phyloP scores from a whole-genome alignment of 2,797 vertebrate genomes.

The Pseudotriccus pelzelni region DNA sequence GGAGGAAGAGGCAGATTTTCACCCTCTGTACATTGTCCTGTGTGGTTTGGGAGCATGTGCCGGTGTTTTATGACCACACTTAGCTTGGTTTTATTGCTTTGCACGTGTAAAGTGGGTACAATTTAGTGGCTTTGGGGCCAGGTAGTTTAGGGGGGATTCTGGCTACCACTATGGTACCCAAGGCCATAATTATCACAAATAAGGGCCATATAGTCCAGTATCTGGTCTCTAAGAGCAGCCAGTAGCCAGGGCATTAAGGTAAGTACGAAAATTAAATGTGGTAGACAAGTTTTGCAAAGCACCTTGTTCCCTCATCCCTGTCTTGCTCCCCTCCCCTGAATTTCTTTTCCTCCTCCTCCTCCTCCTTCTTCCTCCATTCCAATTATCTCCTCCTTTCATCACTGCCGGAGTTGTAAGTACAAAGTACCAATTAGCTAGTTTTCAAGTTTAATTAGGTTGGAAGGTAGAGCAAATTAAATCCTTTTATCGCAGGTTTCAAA shows the following conservation, averaged over 20 bases:
- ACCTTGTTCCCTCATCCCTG: background rate
- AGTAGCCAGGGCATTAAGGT: background rate
- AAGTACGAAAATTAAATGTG: background rate
- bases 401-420: slow-evolving; percentile 62
- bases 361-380: slow-evolving; percentile 35
- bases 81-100: background rate
- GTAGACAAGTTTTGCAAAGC: background rate
- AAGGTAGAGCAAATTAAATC: slow-evolving; percentile 77
- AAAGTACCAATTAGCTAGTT: slow-evolving; percentile 76
- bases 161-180: background rate
- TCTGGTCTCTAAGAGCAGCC: background rate
- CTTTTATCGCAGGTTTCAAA: slow-evolving; percentile 72
- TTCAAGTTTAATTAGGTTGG: slow-evolving; percentile 79
- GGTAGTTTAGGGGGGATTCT: background rate
- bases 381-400: slow-evolving; percentile 72
- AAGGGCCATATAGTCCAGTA: background rate
- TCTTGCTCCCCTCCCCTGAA: background rate
- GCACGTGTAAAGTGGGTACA: background rate
- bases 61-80: background rate
- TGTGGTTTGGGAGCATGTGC: background rate
- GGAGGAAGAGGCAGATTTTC: background rate
- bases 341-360: background rate
- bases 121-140: background rate
- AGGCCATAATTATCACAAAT: background rate
- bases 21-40: accelerated